Base-by-base conservation (phyloP, 2,888 invertebrate genomes). In the Rhagonycha lutea region DNA sequence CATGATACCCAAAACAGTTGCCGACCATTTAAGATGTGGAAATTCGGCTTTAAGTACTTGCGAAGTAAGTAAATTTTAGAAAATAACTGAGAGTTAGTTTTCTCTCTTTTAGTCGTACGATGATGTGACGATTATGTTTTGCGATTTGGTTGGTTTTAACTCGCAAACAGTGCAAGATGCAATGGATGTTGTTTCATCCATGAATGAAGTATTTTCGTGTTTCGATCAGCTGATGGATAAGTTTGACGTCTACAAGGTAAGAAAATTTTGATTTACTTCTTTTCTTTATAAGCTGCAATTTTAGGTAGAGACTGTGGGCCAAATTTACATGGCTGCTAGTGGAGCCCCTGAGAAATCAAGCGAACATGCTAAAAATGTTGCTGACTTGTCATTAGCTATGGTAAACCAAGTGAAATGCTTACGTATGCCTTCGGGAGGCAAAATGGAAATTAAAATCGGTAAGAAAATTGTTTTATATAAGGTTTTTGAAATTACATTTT, bases 241-340 rank as follows among this genome's bases (percentile, higher is more conserved):
- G 47, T 95, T 95, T 81, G 91, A 95, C 74, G 96, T 96, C 2
- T 97, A 97, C 85, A 97, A 97, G 92, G 95, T 95, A 83, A 83
- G 4, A 14, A 18, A 12, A 61, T 8, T 9, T 62, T 26, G 14
- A 47, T 3, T 24, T 11, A 8, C 0, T n/a, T 14, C 12, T 62
- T 23, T 10, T 8, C 5, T 61, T 28, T 62, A 2, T 18, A 67
- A 61, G 61, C 32, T 79, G 18, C 14, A 18, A 69, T 71, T 69
- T 81, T 83, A 95, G 96, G 97, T 97, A 75, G 97, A 97, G 89
- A 97, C 97, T 0, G 95, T 97, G 0, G 97, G 97, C n/a, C 94
- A 93, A 86, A 92, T 93, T 69, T 97, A 97, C 86, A 97, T 97
- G 97, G 92, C 95, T 47, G 97, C 96, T 5, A 95, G 96, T 67